Evolutionary conservation across 35 echinoderm and acorn worm genomes (phyloP).

Genomic region (Ophiothrix spiculata): DNA sequence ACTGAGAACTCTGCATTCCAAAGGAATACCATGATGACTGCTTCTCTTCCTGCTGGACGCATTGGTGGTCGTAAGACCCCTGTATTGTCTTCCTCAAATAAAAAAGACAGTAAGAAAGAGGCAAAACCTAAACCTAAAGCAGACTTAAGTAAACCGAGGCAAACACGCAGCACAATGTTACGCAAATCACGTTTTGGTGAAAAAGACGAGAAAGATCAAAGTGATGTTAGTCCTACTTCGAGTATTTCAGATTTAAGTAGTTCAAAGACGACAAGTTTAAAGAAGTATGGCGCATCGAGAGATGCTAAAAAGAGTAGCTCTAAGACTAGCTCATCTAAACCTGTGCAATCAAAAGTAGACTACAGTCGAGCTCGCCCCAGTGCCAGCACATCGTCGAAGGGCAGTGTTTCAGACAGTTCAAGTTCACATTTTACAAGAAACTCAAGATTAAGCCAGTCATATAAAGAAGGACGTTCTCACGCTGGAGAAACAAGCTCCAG

Average conservation of each 20-base stretch:
- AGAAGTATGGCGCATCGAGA: constrained; percentile 5
- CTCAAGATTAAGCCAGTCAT: constrained; percentile 37
- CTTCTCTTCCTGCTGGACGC: constrained; percentile 56
- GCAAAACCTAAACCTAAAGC: constrained; percentile 39
- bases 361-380: not conserved
- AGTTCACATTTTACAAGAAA: constrained; percentile 33
- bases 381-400: constrained; percentile 15
- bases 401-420: constrained; percentile 21
- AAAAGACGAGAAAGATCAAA: constrained; percentile 57
- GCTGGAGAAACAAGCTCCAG: constrained; percentile 26
- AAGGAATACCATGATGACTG: constrained; percentile 66
- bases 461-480: constrained; percentile 28
- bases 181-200: constrained; percentile 78
- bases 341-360: not conserved
- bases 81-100: not conserved
- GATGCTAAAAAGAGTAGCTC: constrained; percentile 26
- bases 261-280: constrained; percentile 29
- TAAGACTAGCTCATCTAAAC: constrained; percentile 1
- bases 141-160: constrained; percentile 61
- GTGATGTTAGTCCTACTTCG: constrained; percentile 77
- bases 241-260: constrained; percentile 90
- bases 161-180: constrained; percentile 90
- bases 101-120: constrained; percentile 15
- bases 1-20: constrained; percentile 64
- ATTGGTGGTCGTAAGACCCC: constrained; percentile 27